Evolutionary conservation across 2,888 invertebrate genomes (phyloP).

Genomic region (Chrysolina oricalcia): DNA sequence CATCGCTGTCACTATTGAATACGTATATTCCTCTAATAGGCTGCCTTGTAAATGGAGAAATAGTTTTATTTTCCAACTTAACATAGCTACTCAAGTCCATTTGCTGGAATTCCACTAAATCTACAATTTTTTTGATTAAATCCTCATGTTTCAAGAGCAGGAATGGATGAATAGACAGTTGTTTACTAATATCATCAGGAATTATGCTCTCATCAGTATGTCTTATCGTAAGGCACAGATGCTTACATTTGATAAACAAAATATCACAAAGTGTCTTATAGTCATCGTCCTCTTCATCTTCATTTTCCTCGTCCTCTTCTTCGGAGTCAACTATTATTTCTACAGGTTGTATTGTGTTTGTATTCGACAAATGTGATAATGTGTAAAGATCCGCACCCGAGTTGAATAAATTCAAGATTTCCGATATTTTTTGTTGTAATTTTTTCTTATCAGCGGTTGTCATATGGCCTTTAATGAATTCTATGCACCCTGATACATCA

Average conservation of each 20-base stretch:
- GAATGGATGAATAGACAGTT: constrained; percentile 19
- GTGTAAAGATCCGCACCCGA: not conserved
- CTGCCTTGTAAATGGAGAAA: constrained; percentile 19
- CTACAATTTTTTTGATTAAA: constrained; percentile 16
- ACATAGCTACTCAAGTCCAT: constrained; percentile 5
- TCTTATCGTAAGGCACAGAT: constrained; percentile 13
- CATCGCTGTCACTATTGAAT: constrained; percentile 18
- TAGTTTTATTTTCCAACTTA: not conserved
- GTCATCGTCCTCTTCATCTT: not conserved
- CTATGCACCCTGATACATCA: constrained; percentile 14
- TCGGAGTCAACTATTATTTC: not conserved
- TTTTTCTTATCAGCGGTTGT: not conserved
- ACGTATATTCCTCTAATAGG: constrained; percentile 15
- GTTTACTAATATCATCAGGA: constrained; percentile 25
- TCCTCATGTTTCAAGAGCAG: constrained; percentile 5
- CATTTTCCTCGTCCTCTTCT: constrained; percentile 6
- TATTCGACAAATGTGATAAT: constrained; percentile 26
- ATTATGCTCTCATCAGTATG: not conserved
- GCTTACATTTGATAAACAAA: constrained; percentile 8
- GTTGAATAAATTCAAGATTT: constrained; percentile 16
- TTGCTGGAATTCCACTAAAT: constrained; percentile 19
- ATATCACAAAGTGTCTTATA: constrained; percentile 13
- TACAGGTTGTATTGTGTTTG: not conserved
- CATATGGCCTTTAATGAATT: not conserved
- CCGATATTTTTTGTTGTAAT: constrained; percentile 9